Evolutionary conservation across 2,888 invertebrate genomes (phyloP), one percentile per base, ranked within the genome.

Genomic region (Drosophila kuntzei): DNA sequence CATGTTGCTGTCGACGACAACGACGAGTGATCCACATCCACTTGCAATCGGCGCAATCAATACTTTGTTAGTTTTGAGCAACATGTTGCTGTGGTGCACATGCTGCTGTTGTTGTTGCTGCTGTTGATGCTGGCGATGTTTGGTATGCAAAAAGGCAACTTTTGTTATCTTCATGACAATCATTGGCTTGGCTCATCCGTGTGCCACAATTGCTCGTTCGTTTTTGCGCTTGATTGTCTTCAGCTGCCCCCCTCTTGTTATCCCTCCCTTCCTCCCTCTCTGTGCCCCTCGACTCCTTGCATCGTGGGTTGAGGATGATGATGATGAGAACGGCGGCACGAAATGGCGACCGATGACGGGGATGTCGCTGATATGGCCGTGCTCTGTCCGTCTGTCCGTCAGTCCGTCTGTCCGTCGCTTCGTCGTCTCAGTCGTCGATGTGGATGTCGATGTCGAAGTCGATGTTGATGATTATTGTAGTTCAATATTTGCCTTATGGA

Each of bases 81-180:
- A 81, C 81, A 78, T 81, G 81, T 83, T 83, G 75, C 86, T 76
- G 80, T 64, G 69, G 79, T 78, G 70, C 65, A 72, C 53, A 53
- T 59, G 66, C 46, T 74, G 67, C 65, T 67, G 67, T 66, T 67
- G 79, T n/a, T 46, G 54, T 44, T 60, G 66, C 14, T 54, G 66
- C 43, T 70, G 70, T 34, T 71, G 66, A 65, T 61, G 78, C 47
- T 82, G 70, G 59, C 77, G 54, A 80, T 87, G 81, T 78, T 86
- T 84, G 84, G 87, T 88, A 88, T 88, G 88, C 88, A 88, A 89
- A 88, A 84, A 83, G 82, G 86, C 85, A 85, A 85, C 84, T 89
- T 89, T 89, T 89, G 88, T 89, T 89, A 89, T 89, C 89, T 88
- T 73, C 77, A 76, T 83, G 81, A 79, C 88, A 87, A 88, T 86